Conservation (phyloP, 1,140 invertebrate genomes). For the Agrilus planipennis region DNA sequence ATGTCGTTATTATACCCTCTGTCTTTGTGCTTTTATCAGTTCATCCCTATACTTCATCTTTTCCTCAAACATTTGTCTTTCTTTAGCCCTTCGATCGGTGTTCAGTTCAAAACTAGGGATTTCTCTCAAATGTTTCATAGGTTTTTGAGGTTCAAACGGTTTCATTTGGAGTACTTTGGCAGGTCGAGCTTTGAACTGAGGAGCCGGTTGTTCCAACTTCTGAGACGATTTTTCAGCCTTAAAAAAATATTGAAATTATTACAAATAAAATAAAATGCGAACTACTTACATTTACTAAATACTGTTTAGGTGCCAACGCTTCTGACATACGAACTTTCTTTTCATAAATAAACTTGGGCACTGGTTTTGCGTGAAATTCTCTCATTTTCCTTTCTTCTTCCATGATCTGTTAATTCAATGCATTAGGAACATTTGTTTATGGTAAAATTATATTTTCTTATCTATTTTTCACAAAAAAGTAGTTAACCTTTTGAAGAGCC, state of each 20-base stretch:
- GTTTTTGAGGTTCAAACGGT: constrained; percentile 39
- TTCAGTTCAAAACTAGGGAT: constrained; percentile 35
- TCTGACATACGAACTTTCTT: no score
- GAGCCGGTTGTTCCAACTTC: no score
- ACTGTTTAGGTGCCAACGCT: no score
- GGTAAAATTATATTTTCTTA: constrained; percentile 2
- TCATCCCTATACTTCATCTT: constrained; percentile 32
- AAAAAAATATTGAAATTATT: no score
- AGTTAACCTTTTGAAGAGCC: constrained; percentile 37
- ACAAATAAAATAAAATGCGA: no score
- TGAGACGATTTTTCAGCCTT: no score
- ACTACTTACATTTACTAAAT: no score
- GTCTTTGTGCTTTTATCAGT: not conserved
- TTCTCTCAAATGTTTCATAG: constrained; percentile 14
- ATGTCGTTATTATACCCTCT: no score
- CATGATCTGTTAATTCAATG: no score
- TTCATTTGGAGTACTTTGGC: constrained; percentile 36
- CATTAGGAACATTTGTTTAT: no score
- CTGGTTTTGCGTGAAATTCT: constrained; percentile 35
- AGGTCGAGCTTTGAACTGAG: constrained; percentile 37
- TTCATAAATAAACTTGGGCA: constrained; percentile 36
- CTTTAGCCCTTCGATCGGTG: constrained; percentile 35
- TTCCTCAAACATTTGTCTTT: constrained; percentile 36
- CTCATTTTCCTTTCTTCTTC: constrained; percentile 32
- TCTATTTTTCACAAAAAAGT: not conserved